Evolutionary conservation across 1,140 invertebrate species (phyloP).

Genomic region (Maconellicoccus hirsutus): DNA sequence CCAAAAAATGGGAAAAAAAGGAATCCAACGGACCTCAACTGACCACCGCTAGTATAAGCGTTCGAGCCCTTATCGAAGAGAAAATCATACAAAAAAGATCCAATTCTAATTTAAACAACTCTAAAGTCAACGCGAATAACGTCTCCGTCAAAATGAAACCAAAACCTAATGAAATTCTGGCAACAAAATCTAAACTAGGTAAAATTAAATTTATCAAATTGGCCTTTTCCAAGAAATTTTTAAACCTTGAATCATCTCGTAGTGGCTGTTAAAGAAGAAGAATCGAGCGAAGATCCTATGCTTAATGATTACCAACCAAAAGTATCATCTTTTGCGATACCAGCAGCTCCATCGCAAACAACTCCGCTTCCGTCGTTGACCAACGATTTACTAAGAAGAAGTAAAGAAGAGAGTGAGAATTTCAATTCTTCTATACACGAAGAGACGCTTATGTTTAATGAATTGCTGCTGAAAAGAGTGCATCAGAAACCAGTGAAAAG

Average conservation of each 20-base stretch:
- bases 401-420: neutral
- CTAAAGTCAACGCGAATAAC: neutral
- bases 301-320: conserved; percentile 13
- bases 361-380: neutral
- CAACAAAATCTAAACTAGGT: too few relatives aligned
- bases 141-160: neutral
- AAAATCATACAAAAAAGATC: conserved; percentile 77
- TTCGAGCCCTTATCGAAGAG: conserved; percentile 76
- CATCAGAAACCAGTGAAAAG: conserved; percentile 13
- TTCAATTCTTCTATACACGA: neutral
- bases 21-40: conserved; percentile 64
- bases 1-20: conserved; percentile 73
- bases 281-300: neutral
- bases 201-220: too few relatives aligned
- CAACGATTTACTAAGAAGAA: neutral
- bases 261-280: neutral
- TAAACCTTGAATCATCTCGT: too few relatives aligned
- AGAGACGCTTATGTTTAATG: conserved; percentile 13
- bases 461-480: neutral
- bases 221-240: too few relatives aligned
- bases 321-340: conserved; percentile 24
- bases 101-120: neutral
- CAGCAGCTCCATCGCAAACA: conserved; percentile 13
- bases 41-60: conserved; percentile 76
- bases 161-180: neutral